Base-by-base conservation (phyloP, 2,888 invertebrate genomes). In the Mantis religiosa region DNA sequence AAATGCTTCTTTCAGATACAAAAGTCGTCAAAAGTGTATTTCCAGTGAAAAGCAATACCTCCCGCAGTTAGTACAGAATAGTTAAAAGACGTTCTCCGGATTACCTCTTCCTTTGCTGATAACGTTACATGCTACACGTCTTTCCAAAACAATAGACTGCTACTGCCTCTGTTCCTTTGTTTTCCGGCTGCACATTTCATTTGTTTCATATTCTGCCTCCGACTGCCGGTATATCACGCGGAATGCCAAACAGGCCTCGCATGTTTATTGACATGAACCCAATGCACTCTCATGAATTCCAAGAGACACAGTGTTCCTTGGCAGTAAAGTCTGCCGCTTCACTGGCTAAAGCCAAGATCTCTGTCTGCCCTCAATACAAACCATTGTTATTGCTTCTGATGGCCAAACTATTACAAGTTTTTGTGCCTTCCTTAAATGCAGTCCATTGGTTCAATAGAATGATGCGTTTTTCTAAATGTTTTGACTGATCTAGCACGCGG, bases 191-290 rank as follows among this genome's bases (percentile, higher is more conserved):
- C 82, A 82, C 71, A 86, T 87, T 90, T 89, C 88, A 89, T 90
- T 89, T 90, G 89, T 90, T 90, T 90, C 89, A 89, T 90, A 89
- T 90, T 90, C 88, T 84, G 54, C 84, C n/a, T 84, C 82, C 82
- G 41, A 28, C 71, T 82, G 14, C 12, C 25, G 47, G 28, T n/a
- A 14, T 54, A 20, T 34, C 87, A 54, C 88, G 20, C 41, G 27
- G 87, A 89, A 85, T 89, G 82, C 87, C 88, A 86, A 89, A 81
- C 83, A 89, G 88, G 25, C 83, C 9, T 27, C 82, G 82, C 84
- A 87, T 89, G 89, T 89, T 89, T 89, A 89, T 89, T 90, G 89
- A 88, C 89, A 87, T 82, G 89, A 84, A 54, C 71, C 41, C 85
- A 12, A 85, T 71, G 54, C 54, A 20, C 54, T 81, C 85, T 89